Conservation (phyloP, 2,113 vertebrate genomes). For the Elanoides forficatus region DNA sequence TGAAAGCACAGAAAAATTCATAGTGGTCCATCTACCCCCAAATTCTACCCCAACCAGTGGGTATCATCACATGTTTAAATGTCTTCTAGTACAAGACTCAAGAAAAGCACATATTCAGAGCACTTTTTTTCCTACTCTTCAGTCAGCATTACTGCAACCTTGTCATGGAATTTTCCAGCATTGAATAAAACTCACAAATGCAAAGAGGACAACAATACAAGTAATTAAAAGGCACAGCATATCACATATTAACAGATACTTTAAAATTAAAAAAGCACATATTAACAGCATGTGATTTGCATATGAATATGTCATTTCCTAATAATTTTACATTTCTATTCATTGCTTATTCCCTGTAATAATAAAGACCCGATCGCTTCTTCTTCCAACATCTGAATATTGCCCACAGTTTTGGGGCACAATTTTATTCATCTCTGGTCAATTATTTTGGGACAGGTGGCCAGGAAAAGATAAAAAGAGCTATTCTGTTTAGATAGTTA, state of each 20-base stretch:
- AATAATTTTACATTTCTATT: not conserved
- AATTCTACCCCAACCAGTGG: not conserved
- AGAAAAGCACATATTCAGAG: not conserved
- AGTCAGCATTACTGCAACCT: not conserved
- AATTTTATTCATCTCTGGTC: not conserved
- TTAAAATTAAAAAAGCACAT: not conserved
- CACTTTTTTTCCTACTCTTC: not conserved
- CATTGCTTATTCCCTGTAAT: not conserved
- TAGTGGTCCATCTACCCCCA: not conserved
- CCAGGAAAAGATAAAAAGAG: not conserved
- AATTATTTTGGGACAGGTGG: not conserved
- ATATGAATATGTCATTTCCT: not conserved
- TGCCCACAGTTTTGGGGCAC: not conserved
- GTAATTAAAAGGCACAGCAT: not conserved
- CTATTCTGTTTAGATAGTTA: not conserved
- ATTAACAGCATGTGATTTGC: not conserved
- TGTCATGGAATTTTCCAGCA: not conserved
- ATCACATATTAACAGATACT: not conserved
- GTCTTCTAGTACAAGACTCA: not conserved
- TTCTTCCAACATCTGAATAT: not conserved
- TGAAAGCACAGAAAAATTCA: not conserved
- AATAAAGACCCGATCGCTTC: not conserved
- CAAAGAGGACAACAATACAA: not conserved
- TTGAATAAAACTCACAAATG: not conserved
- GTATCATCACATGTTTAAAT: not conserved